Conservation (phyloP, 2,888 invertebrate genomes). For the Apotomis capreana region DNA sequence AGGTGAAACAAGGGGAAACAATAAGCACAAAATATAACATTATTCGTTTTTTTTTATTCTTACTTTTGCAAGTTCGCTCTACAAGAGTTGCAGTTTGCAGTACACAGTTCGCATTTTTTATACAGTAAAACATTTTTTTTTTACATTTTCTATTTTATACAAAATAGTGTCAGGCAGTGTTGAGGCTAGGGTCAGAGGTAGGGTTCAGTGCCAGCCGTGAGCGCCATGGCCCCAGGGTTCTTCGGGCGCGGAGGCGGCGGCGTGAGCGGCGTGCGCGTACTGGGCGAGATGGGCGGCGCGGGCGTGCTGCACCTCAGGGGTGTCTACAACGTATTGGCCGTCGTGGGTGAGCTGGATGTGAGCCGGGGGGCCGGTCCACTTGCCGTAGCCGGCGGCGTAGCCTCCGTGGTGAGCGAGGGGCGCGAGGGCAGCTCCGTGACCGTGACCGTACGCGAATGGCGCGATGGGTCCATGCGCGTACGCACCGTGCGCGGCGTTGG, state of each 20-base stretch:
- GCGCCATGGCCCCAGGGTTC: conserved; percentile 71
- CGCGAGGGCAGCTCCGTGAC: conserved; percentile 31
- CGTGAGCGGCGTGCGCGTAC: conserved; percentile 75
- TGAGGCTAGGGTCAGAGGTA: conserved; percentile 65
- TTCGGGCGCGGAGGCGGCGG: conserved; percentile 75
- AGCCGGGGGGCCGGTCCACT: conserved; percentile 77
- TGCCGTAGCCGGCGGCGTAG: conserved; percentile 75
- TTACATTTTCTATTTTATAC: conserved; percentile 73
- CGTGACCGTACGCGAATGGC: conserved; percentile 33
- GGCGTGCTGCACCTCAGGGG: conserved; percentile 79
- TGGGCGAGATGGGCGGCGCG: conserved; percentile 74
- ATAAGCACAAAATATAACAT: conserved; percentile 55
- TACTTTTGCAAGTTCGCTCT: conserved; percentile 77
- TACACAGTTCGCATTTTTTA: conserved; percentile 76
- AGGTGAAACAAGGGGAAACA: conserved; percentile 21
- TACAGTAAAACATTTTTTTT: conserved; percentile 72
- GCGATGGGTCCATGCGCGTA: conserved; percentile 39
- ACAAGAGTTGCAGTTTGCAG: conserved; percentile 72
- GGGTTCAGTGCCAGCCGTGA: conserved; percentile 73
- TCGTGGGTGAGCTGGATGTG: conserved; percentile 80
- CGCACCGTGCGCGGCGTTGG: conserved; percentile 56
- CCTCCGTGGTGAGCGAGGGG: conserved; percentile 50
- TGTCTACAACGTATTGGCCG: conserved; percentile 79
- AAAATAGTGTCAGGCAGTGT: conserved; percentile 71
- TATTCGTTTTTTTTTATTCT: conserved; percentile 73